Conservation (phyloP, 92 coral and sea anemone genomes). For the Epizoanthus ramosus region DNA sequence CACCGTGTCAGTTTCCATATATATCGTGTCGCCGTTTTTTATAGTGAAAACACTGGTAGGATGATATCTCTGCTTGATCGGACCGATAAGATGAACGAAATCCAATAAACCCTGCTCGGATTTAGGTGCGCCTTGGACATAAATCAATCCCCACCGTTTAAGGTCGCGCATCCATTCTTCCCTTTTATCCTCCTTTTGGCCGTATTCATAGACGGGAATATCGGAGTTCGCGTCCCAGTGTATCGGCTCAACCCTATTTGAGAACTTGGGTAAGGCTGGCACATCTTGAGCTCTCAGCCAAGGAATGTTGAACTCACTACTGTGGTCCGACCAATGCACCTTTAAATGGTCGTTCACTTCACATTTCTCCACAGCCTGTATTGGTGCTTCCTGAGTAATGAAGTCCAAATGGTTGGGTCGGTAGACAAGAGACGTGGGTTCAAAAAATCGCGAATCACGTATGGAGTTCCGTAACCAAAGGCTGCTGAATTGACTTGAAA, state of each 20-base stretch:
- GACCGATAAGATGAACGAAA: slow-evolving; percentile 12
- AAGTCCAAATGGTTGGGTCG: too few relatives aligned
- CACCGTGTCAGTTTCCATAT: too few relatives aligned
- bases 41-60: slow-evolving; percentile 4
- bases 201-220: not conserved
- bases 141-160: not conserved
- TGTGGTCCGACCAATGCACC: slow-evolving; percentile 15
- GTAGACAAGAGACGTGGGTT: too few relatives aligned
- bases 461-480: too few relatives aligned
- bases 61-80: slow-evolving; percentile 14
- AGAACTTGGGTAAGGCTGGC: not conserved
- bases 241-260: too few relatives aligned
- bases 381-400: not conserved
- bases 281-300: slow-evolving; percentile 22
- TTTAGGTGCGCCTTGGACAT: not conserved
- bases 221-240: not conserved
- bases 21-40: not conserved
- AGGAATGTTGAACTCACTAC: slow-evolving; percentile 20
- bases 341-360: not conserved
- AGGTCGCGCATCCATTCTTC: slow-evolving; percentile 8
- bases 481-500: too few relatives aligned
- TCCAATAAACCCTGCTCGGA: not conserved
- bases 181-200: not conserved
- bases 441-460: too few relatives aligned
- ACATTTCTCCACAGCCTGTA: slow-evolving; percentile 2